Base-by-base conservation (phyloP, 2,797 vertebrate genomes). In the Cygnus olor region DNA sequence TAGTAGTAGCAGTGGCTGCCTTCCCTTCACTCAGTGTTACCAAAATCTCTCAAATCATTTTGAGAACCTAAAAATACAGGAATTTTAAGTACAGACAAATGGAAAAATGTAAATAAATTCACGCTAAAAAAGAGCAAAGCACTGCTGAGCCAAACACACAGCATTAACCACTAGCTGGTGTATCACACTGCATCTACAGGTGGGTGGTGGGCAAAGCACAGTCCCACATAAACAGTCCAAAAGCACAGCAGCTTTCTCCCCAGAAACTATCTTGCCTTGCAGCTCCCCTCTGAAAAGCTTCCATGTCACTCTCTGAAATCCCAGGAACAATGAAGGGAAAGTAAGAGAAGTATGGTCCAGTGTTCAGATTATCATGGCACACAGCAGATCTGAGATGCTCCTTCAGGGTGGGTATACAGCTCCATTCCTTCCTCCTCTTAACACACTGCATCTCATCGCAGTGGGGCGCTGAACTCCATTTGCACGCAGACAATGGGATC, bases 401-500 rank as follows among this genome's bases (percentile, higher is more conserved):
- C 49, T 76, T 36, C 57, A 63, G 51, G 71, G 68, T 30, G 71
- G 45, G 87, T 54, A 86, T 70, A 53, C 44, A 70, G 91, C 81
- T 92, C 89, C 84, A 45, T 63, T 88, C 85, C 80, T 69, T 85
- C 65, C 74, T 89, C 66, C 58, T 72, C 80, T 89, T 22, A 74
- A 78, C 64, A 80, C 64, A n/a, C 69, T 4, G 80, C 71, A 68
- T 91, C 61, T 88, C 14, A 72, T 93, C 88, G 14, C 11, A 3
- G 73, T 32, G 53, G 93, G 72, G 88, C 11, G 42, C 1, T 69
- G 87, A 95, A 69, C 93, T 93, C 89, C 88, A 40, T 73, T 83
- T 76, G 56, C 82, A 78, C 14, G 95, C 88, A 86, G 85, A 94
- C 89, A 94, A 95, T 71, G 81, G 76, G 64, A 76, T 73, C 86